phyloP scores from a whole-genome alignment of 2,113 vertebrate species.

The Myrmecophaga tridactyla region DNA sequence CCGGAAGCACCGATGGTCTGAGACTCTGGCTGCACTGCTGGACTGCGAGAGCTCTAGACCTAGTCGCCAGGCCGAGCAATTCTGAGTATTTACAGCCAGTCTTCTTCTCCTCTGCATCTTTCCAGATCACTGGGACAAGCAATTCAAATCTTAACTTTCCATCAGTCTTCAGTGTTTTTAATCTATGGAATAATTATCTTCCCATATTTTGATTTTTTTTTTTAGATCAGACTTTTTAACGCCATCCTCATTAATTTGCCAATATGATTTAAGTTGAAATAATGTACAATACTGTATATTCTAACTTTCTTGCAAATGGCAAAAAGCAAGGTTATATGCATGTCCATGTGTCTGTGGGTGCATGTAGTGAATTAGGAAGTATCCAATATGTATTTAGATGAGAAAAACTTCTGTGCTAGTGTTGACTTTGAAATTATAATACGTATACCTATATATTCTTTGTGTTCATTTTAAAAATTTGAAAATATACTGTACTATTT shows the following conservation, averaged over 20 bases:
- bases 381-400: constrained; percentile 83
- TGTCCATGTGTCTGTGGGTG: constrained; percentile 84
- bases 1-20: constrained; percentile 87
- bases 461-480: constrained; percentile 84
- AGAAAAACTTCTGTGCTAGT: constrained; percentile 82
- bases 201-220: constrained; percentile 78
- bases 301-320: constrained; percentile 82
- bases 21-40: constrained; percentile 70
- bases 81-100: constrained; percentile 65
- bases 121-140: constrained; percentile 67
- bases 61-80: constrained; percentile 48
- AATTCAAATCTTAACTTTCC: constrained; percentile 74
- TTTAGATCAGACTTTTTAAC: constrained; percentile 73
- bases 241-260: constrained; percentile 75
- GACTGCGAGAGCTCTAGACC: constrained; percentile 51
- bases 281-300: constrained; percentile 88
- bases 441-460: constrained; percentile 81
- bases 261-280: constrained; percentile 76
- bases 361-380: constrained; percentile 83
- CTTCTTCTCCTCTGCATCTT: constrained; percentile 64
- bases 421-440: constrained; percentile 84
- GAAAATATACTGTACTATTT: constrained; percentile 83
- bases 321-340: constrained; percentile 86
- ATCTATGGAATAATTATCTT: constrained; percentile 81
- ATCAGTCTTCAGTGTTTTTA: constrained; percentile 91